Evolutionary conservation across 2,888 invertebrate species (phyloP).

Genomic region (Clistopyga incitator): DNA sequence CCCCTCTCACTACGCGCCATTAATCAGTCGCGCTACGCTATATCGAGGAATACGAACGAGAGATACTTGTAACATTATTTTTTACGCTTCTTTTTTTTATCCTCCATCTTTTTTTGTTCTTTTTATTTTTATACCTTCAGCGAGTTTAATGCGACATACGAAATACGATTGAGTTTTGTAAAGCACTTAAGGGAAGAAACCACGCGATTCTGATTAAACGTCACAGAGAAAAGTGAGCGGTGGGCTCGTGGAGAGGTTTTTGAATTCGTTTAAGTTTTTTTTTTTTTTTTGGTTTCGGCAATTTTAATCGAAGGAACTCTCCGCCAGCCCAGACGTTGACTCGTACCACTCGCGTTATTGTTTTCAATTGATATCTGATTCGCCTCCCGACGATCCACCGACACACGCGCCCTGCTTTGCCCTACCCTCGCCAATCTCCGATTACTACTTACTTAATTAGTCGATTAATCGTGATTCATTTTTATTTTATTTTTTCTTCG

Average conservation of each 20-base stretch:
- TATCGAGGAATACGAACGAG: conserved; percentile 63
- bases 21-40: conserved; percentile 56
- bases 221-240: conserved; percentile 68
- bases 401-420: conserved; percentile 14
- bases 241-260: neutral
- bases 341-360: neutral
- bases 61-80: conserved; percentile 58
- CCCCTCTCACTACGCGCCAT: conserved; percentile 58
- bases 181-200: conserved; percentile 83
- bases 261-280: too few species aligned
- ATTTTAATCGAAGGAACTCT: conserved; percentile 17
- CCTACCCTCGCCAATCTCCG: conserved; percentile 43
- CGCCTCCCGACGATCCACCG: conserved; percentile 33
- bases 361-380: conserved; percentile 9
- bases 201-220: conserved; percentile 77
- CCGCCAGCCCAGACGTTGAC: neutral
- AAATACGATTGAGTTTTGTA: conserved; percentile 77
- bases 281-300: conserved; percentile 7
- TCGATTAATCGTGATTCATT: conserved; percentile 52
- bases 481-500: conserved; percentile 50
- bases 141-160: conserved; percentile 68
- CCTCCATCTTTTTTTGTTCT: conserved; percentile 30
- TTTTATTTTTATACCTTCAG: conserved; percentile 53
- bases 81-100: conserved; percentile 42
- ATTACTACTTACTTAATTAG: conserved; percentile 52